Base-by-base conservation (phyloP, 1,140 invertebrate genomes). In the Drosophila parvula region DNA sequence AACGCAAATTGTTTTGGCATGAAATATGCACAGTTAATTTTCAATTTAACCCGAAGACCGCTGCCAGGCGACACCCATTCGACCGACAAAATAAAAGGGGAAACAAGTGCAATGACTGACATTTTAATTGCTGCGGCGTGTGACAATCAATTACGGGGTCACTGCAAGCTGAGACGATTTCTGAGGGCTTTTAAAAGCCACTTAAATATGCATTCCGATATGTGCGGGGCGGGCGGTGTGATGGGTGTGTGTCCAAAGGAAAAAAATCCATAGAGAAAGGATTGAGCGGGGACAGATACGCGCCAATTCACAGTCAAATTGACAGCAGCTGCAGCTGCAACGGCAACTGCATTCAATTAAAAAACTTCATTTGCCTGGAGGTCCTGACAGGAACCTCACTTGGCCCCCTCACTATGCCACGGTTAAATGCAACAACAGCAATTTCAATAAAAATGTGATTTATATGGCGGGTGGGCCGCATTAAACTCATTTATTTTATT, bases 21-120 rank as follows among this genome's bases (percentile, higher is more conserved):
- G 79, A 81, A 78, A 81, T 82, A 81, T 81, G 79, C 68, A 82
- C 79, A 82, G 79, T 82, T 82, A 82, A 82, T 82, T 82, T 74
- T 64, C 62, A 74, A 69, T 82, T 79, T 78, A 73, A 50, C 44
- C 65, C 44, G 30, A 36, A 48, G 48, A 30, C 30, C 41, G 36
- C 22, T 55, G 67, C 38, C 38, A 45, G 30, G 22, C 50, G 64
- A 40, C 43, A 71, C 68, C 51, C 63, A 75, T 30, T 70, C 59
- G 14, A 14, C 16, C 51, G 65, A 10, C 50, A 40, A 74, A 61
- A 74, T 27, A 53, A 64, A 48, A 74, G 62, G 62, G 62, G 44
- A 44, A 45, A 65, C 34, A 44, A 76, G 16, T 64, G 56, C 56
- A 43, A 34, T 30, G 57, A 38, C 63, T 78, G 79, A 82, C 79